These are phyloP conservation scores for Varecia variegata DNA, from an alignment of 2,797 vertebrate species.

Conservation along the genomic window DNA sequence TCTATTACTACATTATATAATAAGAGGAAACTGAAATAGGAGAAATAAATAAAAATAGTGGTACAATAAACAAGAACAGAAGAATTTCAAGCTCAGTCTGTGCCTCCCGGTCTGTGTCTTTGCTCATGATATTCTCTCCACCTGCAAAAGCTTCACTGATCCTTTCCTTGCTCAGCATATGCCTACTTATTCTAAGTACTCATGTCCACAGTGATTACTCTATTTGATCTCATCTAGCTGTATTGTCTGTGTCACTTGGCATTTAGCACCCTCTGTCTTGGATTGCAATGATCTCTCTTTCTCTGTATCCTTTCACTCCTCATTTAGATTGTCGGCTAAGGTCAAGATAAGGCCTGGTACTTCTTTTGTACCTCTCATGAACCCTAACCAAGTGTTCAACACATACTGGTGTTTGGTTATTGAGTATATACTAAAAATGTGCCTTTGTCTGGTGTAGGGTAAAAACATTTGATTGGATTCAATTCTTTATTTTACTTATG, in stretches of 20 bases:
- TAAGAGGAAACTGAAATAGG: not conserved
- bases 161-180: not conserved
- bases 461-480: constrained; percentile 6
- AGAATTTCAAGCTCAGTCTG: not conserved
- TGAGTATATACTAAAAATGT: not conserved
- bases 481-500: constrained; percentile 28
- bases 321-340: not conserved
- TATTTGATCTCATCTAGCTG: not conserved
- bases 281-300: not conserved
- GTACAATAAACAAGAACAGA: not conserved
- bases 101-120: not conserved
- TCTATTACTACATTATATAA: not conserved
- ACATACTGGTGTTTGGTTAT: not conserved
- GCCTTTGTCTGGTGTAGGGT: not conserved
- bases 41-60: not conserved
- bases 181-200: not conserved
- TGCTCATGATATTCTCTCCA: not conserved
- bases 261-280: not conserved
- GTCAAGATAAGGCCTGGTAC: not conserved
- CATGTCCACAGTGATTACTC: not conserved
- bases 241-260: not conserved
- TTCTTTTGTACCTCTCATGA: not conserved
- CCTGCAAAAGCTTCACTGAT: not conserved
- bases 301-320: not conserved
- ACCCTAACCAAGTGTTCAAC: not conserved